Conservation (phyloP, 2,888 invertebrate species). For the Syrphus vitripennis region DNA sequence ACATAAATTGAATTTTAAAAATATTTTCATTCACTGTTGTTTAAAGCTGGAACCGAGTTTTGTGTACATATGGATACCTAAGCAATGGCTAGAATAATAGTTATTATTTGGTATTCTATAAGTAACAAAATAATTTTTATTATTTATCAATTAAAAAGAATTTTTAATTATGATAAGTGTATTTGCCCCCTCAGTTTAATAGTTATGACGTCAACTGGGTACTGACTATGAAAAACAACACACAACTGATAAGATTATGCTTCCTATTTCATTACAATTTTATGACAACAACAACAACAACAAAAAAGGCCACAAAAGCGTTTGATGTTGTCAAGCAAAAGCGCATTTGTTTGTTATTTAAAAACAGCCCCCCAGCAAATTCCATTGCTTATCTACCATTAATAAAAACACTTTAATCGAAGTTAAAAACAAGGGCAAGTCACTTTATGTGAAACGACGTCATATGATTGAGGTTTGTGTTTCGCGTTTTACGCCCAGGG, state of each 20-base stretch:
- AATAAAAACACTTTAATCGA: neutral
- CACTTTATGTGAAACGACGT: neutral
- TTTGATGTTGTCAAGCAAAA: neutral
- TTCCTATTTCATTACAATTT: neutral
- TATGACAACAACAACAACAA: neutral
- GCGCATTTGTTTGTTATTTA: neutral
- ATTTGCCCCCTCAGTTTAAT: neutral
- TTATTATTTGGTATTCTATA: too few relatives aligned
- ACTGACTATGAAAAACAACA: neutral
- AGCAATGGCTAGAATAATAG: too few relatives aligned
- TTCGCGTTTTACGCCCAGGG: neutral
- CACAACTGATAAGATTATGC: neutral
- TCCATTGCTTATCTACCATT: neutral
- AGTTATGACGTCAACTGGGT: neutral
- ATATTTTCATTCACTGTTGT: too few relatives aligned
- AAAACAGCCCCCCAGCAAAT: constrained; percentile 1
- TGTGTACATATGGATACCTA: too few relatives aligned
- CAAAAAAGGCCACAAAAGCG: neutral
- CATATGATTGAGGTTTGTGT: neutral
- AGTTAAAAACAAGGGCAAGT: neutral
- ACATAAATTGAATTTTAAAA: too few relatives aligned
- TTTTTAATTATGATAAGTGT: neutral
- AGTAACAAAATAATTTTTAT: too few relatives aligned
- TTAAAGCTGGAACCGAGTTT: too few relatives aligned
- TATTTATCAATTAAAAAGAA: neutral